Base-by-base conservation (phyloP, 1,140 invertebrate genomes). In the Drosophila suzukii region DNA sequence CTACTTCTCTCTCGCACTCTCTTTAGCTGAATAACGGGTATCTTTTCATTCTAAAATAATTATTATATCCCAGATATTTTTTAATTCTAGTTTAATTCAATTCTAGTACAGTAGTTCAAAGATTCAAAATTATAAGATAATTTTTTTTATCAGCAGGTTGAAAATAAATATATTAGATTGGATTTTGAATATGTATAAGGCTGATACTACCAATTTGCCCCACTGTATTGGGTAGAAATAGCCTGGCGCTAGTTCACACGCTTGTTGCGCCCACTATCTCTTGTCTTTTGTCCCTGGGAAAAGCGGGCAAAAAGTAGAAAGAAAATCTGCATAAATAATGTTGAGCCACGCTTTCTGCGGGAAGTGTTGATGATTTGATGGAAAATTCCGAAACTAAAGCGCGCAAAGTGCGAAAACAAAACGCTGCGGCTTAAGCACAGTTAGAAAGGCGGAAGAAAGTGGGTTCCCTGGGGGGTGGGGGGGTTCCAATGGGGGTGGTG, bases 341-440 rank as follows among this genome's bases (percentile, higher is more conserved):
- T 81, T 85, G 77, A 75, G 74, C 63, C 49, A 86, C 60, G 78
- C 68, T 78, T 67, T 59, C 38, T 63, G 60, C 47, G 68, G 63
- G 47, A 85, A 81, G 82, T 84, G 81, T 85, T 85, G 81, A 86
- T 86, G 81, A 85, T 85, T 85, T 81, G 81, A 86, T 85, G 78
- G 63, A 65, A 73, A 84, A 75, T 84, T 74, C 76, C 75, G 77
- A 61, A 78, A 73, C 81, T 83, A 68, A 80, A 83, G 68, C 68
- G 68, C 43, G 81, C 58, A 68, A 80, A 83, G 81, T 75, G 50
- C 51, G 51, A 71, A 70, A 72, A 72, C 68, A 72, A 72, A 72
- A 60, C 68, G 66, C 43, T 71, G 15, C 36, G 39, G 50, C 66
- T 72, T 71, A 71, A 71, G 68, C 67, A n/a, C 43, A 50, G 68